Conservation (phyloP, 2,113 vertebrate species). For the Cheilinus undulatus region DNA sequence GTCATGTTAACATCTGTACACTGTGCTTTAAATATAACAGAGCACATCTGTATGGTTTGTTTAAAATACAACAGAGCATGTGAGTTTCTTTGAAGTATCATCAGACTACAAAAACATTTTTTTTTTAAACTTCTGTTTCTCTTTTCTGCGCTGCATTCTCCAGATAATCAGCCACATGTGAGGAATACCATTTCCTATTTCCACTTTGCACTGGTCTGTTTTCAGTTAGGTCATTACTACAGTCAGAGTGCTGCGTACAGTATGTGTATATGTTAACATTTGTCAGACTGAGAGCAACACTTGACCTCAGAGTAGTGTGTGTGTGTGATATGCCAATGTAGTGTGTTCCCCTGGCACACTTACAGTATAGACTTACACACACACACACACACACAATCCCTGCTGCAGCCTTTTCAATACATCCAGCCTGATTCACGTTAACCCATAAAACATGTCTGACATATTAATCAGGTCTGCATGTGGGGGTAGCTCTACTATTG, state of each 20-base stretch:
- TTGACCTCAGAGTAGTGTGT: slow-evolving; percentile 51
- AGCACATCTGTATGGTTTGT: slow-evolving; percentile 26
- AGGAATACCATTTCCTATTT: slow-evolving; percentile 60
- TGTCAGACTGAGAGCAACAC: slow-evolving; percentile 35
- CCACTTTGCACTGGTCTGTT: slow-evolving; percentile 37
- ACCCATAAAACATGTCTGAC: slow-evolving; percentile 88
- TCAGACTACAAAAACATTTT: slow-evolving; percentile 8
- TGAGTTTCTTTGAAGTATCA: slow-evolving; percentile 19
- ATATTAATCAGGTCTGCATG: slow-evolving; percentile 87
- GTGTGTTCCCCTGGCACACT: slow-evolving; percentile 29
- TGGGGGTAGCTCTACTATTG: slow-evolving; percentile 74
- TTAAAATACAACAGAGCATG: slow-evolving; percentile 20
- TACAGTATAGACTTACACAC: slow-evolving; percentile 24
- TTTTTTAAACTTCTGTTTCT: slow-evolving; percentile 44
- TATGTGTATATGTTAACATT: slow-evolving; percentile 30
- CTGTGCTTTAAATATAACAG: no score
- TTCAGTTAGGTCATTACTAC: slow-evolving; percentile 53
- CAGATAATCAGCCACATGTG: slow-evolving; percentile 58
- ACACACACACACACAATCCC: slow-evolving; percentile 39
- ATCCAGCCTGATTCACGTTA: slow-evolving; percentile 80
- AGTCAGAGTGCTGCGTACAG: slow-evolving; percentile 20
- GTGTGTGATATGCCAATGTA: slow-evolving; percentile 45
- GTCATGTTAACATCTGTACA: slow-evolving; percentile 9
- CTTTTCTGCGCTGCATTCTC: slow-evolving; percentile 47
- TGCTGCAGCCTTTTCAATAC: slow-evolving; percentile 72